Base-by-base conservation (phyloP, 2,888 invertebrate species). In the Cheilosia grossa region DNA sequence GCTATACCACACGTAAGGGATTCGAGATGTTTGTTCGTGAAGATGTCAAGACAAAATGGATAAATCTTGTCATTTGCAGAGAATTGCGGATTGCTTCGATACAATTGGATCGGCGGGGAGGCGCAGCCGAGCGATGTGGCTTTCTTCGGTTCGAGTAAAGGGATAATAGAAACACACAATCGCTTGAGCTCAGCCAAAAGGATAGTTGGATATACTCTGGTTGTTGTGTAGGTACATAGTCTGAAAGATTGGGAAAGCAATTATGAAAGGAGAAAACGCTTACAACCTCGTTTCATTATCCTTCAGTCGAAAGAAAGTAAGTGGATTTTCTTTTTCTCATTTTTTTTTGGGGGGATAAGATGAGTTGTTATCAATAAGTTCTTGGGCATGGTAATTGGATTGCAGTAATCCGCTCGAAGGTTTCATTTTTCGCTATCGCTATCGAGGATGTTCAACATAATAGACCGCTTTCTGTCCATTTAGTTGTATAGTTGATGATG, bases 41-140 rank as follows among this genome's bases (percentile, higher is more conserved):
- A 72, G 64, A 85, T 85, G 85, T 85, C 85, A 85, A 80, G 80
- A 85, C 85, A 80, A 85, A 85, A 80, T 85, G 85, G 85, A 85
- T 80, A 85, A 85, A 80, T 85, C 85, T 85, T 85, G 85, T 85
- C 85, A 80, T 80, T 85, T 49, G 80, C 85, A 85, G 74, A 75
- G 80, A 75, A 80, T 80, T 80, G 64, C 70, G 80, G 85, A 85
- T 80, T 75, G 64, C 70, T 67, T 75, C 74, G 69, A 80, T 80
- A 85, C 85, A 85, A 85, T 85, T 85, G 75, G 72, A 74, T 67
- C 63, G 47, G 70, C 30, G 47, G 51, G 9, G 59, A 37, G 27
- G 56, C 15, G 66, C 42, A 51, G 63, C 24, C n/a, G 53, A 40
- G 37, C 19, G 58, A n/a, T 44, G 49, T n/a, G 42, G 59, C 33